Evolutionary conservation across 2,888 invertebrate species (phyloP), one percentile per base, ranked within the genome.

Genomic region (Mesochorus sp.): DNA sequence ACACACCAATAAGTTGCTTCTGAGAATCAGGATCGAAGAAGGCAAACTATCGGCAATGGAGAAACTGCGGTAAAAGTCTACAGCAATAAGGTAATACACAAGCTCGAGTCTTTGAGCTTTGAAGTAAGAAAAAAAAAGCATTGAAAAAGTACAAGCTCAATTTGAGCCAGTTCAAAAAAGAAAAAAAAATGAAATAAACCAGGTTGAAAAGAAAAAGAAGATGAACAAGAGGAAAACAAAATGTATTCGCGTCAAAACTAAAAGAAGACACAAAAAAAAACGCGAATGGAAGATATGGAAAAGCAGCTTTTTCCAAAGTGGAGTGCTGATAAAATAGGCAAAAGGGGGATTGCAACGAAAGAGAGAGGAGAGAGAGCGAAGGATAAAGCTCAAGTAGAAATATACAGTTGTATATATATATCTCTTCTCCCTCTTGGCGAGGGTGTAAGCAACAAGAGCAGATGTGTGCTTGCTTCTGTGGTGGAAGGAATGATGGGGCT

Each of bases 401-500:
- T n/a, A n/a, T n/a, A n/a, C n/a, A n/a, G n/a, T n/a, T n/a, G n/a
- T n/a, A n/a, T n/a, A n/a, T n/a, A n/a, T n/a, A n/a, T n/a, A n/a
- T n/a, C n/a, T n/a, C n/a, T n/a, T n/a, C n/a, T n/a, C n/a, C n/a
- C n/a, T 31, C 19, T 37, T 21, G 8, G 37, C 37, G 28, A 31
- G 42, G 37, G 44, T 71, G 26, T 28, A 34, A 64, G 59, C 47
- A 49, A 34, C 28, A 14, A 44, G 44, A 24, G 21, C 17, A 64
- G 31, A 12, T 14, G 61, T 21, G 24, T 12, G 28, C 10, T 51
- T 10, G 17, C 51, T 39, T 67, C 19, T 70, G 49, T 37, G 64
- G 74, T 26, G 14, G 14, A 66, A 47, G 74, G 70, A 70, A 70
- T 47, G 51, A 70, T 67, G 19, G 70, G 59, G 34, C 44, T 59